Conservation (phyloP, 2,113 vertebrate species). For the Chloroceryle aenea region DNA sequence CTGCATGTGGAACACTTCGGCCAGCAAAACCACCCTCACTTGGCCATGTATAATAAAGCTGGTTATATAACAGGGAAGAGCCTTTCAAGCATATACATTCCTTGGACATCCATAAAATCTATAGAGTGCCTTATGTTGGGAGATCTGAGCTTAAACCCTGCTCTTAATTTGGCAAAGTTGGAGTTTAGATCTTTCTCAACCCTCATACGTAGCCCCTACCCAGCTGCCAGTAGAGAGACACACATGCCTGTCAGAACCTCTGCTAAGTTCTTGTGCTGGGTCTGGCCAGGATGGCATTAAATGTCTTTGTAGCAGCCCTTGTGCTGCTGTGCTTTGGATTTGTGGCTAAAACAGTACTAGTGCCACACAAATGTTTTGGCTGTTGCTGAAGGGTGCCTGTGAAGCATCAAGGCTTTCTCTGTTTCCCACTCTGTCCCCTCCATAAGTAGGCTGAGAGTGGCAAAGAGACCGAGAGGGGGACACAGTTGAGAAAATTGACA, state of each 20-base stretch:
- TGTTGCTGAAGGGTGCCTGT: neutral
- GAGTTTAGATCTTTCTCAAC: neutral
- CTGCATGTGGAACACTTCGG: neutral
- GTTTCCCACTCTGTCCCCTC: neutral
- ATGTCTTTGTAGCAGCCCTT: neutral
- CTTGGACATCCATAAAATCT: neutral
- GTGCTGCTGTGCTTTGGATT: neutral
- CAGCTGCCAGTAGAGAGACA: neutral
- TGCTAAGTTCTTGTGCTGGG: neutral
- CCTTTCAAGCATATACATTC: neutral
- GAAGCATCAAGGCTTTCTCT: neutral
- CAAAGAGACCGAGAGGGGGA: neutral
- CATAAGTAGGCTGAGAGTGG: neutral
- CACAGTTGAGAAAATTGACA: neutral
- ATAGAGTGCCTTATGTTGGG: neutral
- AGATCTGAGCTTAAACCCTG: neutral
- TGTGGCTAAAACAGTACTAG: neutral
- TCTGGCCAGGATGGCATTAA: neutral
- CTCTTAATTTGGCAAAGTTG: neutral
- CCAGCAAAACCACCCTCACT: neutral
- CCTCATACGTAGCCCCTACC: neutral
- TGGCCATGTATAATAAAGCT: neutral
- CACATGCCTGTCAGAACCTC: rapidly evolving
- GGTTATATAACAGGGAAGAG: neutral
- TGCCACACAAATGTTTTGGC: neutral